Conservation (phyloP, 2,797 vertebrate genomes). For the Perodicticus potto region DNA sequence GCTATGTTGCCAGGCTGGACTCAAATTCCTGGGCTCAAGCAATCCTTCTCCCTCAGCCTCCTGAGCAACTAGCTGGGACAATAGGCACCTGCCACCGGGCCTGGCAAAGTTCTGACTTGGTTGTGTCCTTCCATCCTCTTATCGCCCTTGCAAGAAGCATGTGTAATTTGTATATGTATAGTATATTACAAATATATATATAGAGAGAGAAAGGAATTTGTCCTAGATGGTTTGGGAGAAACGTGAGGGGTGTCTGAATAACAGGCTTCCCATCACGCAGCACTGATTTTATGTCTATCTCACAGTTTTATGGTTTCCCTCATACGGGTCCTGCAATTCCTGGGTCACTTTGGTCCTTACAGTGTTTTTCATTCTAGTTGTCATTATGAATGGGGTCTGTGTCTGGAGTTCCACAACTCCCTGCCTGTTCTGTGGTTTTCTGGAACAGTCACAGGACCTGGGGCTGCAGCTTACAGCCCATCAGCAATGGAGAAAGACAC, state of each 20-base stretch:
- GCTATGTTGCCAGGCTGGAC: not conserved
- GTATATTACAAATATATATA: not conserved
- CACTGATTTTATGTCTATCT: not conserved
- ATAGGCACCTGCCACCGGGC: not conserved
- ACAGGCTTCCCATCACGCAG: not conserved
- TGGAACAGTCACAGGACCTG: not conserved
- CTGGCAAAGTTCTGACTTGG: not conserved
- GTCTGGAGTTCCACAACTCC: not conserved
- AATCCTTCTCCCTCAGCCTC: not conserved
- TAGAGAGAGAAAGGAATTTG: not conserved
- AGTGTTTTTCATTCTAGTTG: not conserved
- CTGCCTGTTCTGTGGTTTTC: not conserved
- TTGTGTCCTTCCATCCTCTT: not conserved
- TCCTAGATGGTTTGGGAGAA: not conserved
- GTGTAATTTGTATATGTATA: not conserved
- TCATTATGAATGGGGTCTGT: not conserved
- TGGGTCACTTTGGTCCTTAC: not conserved
- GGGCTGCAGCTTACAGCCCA: not conserved
- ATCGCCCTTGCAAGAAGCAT: not conserved
- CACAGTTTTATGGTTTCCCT: not conserved
- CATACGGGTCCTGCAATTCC: not conserved
- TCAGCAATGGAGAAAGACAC: not conserved
- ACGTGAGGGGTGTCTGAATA: not conserved
- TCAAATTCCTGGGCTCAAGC: not conserved
- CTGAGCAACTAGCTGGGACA: not conserved